Evolutionary conservation across 2,113 vertebrate species (phyloP).

Genomic region (Capreolus pygargus): DNA sequence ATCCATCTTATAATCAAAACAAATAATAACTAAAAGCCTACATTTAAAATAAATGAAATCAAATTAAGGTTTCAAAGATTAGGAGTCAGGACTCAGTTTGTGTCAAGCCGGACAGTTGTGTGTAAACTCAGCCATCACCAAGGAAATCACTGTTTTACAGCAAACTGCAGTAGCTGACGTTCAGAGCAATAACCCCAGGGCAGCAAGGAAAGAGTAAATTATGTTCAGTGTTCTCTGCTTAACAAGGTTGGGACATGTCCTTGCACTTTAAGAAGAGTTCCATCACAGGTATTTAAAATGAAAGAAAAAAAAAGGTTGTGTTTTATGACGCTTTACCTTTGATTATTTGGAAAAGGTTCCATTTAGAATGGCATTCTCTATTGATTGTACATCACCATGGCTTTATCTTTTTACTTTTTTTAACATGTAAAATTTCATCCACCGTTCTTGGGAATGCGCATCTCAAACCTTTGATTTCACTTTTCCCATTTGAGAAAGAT

Average conservation of each 20-base stretch:
- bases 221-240: neutral
- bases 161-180: neutral
- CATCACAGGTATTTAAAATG: slow-evolving; percentile 3
- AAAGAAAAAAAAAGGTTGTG: neutral
- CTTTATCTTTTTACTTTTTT: neutral
- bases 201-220: slow-evolving; percentile 23
- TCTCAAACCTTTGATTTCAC: neutral
- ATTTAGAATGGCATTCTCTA: neutral
- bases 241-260: neutral
- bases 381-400: neutral
- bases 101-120: neutral
- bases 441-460: neutral
- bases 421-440: neutral
- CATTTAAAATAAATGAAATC: neutral
- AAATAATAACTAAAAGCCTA: neutral
- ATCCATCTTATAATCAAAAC: neutral
- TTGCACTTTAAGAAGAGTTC: slow-evolving; percentile 31
- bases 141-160: neutral
- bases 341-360: neutral
- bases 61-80: slow-evolving; percentile 21
- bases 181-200: slow-evolving; percentile 3
- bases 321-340: neutral
- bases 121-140: neutral
- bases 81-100: neutral
- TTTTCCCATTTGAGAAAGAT: neutral